These are phyloP conservation scores for Tubulanus polymorphus DNA, from an alignment of 2,888 invertebrate genomes.

Conservation along the genomic window DNA sequence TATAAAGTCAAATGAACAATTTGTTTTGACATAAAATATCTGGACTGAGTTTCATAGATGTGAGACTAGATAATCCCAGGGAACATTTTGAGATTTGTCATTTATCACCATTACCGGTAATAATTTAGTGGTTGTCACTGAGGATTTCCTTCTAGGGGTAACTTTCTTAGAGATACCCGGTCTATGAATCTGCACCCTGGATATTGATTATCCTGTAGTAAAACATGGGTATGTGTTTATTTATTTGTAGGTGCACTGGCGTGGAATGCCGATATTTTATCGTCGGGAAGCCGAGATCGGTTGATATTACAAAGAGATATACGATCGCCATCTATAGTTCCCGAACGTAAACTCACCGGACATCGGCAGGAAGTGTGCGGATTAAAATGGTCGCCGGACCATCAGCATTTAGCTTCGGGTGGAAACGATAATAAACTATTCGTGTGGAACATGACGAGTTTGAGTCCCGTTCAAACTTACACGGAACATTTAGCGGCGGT, in stretches of 20 bases:
- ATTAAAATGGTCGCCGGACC: slow-evolving; percentile 97
- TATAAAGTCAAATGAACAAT: no score
- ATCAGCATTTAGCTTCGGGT: slow-evolving; percentile 93
- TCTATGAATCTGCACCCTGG: neutral
- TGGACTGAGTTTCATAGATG: no score
- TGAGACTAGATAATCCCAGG: no score
- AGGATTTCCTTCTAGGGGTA: no score
- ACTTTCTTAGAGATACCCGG: no score
- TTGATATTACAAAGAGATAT: slow-evolving; percentile 92
- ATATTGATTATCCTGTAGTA: neutral
- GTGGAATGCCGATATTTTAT: slow-evolving; percentile 95
- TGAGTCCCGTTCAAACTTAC: slow-evolving; percentile 83
- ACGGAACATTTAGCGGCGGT: slow-evolving; percentile 86
- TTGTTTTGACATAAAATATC: no score
- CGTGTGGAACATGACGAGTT: slow-evolving; percentile 73
- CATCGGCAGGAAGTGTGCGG: slow-evolving; percentile 95
- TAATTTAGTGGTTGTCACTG: no score
- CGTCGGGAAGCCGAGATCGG: slow-evolving; percentile 91
- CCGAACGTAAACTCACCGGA: slow-evolving; percentile 66
- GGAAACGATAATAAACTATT: slow-evolving; percentile 96
- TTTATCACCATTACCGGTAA: no score
- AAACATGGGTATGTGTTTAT: neutral
- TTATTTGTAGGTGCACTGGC: slow-evolving; percentile 72
- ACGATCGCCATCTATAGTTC: slow-evolving; percentile 55
- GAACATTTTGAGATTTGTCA: no score